Evolutionary conservation across 2,797 vertebrate genomes (phyloP).

Genomic region (Potorous gilbertii): DNA sequence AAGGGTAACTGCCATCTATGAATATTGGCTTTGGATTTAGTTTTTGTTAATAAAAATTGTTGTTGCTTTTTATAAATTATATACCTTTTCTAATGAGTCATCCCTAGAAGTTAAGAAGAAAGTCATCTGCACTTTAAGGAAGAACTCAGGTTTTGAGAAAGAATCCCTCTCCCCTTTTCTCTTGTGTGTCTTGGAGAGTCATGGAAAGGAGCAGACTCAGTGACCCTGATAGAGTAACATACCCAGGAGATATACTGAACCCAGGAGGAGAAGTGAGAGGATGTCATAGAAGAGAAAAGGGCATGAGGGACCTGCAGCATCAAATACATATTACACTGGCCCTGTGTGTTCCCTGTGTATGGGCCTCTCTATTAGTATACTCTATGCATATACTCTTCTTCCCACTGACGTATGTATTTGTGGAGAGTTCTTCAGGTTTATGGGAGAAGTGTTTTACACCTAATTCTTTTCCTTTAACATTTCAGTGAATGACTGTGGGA

Average conservation of each 20-base stretch:
- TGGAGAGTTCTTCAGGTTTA: neutral
- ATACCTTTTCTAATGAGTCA: neutral
- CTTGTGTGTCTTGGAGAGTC: neutral
- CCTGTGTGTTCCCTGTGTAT: neutral
- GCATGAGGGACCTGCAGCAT: neutral
- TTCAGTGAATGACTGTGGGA: neutral
- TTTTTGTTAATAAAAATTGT: neutral
- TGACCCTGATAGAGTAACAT: neutral
- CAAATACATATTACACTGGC: neutral
- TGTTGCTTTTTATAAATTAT: neutral
- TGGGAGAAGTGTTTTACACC: neutral
- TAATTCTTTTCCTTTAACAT: neutral
- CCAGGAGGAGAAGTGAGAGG: neutral
- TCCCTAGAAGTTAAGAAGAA: neutral
- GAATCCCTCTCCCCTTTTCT: neutral
- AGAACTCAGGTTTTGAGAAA: neutral
- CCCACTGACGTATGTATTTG: neutral
- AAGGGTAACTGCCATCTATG: neutral
- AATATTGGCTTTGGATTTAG: neutral
- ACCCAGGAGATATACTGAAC: neutral
- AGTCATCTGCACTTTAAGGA: neutral
- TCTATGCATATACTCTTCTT: neutral
- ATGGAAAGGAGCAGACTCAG: neutral
- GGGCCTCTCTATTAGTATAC: neutral
- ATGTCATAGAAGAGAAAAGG: neutral